These are phyloP conservation scores for Arbacia lixula DNA, from an alignment of 53 echinoderm and acorn worm species.

Conservation along the genomic window DNA sequence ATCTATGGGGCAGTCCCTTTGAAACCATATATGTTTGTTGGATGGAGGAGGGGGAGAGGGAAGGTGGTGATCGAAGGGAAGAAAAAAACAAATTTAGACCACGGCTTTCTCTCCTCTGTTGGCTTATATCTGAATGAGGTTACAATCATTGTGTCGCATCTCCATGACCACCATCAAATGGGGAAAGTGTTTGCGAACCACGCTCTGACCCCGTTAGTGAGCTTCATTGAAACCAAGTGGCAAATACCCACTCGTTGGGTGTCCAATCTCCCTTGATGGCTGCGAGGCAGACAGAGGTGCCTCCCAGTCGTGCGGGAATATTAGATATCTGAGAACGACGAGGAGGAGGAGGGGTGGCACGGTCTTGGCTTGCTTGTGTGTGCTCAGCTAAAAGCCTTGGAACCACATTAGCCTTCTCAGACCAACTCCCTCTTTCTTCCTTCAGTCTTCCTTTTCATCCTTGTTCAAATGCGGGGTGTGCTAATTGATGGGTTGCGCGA, in stretches of 20 bases:
- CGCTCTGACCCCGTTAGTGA: conserved; percentile 5
- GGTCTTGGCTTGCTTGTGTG: conserved; percentile 6
- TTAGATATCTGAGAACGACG: conserved; percentile 10
- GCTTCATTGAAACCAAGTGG: conserved; percentile 47
- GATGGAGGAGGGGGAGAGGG: too few species aligned
- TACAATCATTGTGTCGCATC: conserved; percentile 24
- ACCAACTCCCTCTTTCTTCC: background rate
- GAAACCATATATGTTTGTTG: too few species aligned
- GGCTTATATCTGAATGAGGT: conserved; percentile 9
- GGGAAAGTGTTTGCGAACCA: conserved; percentile 31
- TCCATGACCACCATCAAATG: background rate
- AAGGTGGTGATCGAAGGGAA: too few species aligned
- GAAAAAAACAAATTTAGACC: too few species aligned
- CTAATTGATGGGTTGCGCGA: conserved; percentile 47
- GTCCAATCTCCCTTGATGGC: conserved; percentile 15
- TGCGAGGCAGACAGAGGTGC: conserved; percentile 8
- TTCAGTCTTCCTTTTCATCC: conserved; percentile 29
- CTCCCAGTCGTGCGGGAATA: background rate
- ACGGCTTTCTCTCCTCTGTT: too few species aligned
- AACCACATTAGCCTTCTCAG: conserved; percentile 20
- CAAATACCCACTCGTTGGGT: conserved; percentile 8
- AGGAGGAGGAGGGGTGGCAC: conserved; percentile 6
- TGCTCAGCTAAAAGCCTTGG: conserved; percentile 27
- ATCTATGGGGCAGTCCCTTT: too few species aligned
- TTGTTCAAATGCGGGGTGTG: conserved; percentile 23